A percentile compares a stretch with the other conserved stretches of the same genome.
phyloP scores from a whole-genome alignment of 2,113 vertebrate species.

The Hipposideros armiger region DNA sequence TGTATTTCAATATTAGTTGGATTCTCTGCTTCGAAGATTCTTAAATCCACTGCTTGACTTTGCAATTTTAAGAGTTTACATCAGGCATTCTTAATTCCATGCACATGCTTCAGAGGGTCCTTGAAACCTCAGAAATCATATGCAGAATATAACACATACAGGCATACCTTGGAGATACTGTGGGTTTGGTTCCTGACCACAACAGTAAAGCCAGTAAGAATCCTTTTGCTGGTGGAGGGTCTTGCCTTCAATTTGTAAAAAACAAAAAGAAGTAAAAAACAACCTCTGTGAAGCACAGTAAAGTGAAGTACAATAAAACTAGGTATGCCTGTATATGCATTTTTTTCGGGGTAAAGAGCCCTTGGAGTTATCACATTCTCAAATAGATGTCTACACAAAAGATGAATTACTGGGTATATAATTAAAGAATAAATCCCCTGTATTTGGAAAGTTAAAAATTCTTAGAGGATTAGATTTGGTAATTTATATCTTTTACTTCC shows the following conservation, averaged over 20 bases:
- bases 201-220: neutral
- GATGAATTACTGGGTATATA: neutral
- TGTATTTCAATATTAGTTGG: constrained; percentile 25
- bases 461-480: constrained; percentile 27
- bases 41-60: neutral
- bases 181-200: neutral
- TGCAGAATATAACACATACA: neutral
- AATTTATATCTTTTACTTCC: neutral
- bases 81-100: neutral
- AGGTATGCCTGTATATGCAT: neutral
- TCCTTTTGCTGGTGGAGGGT: neutral
- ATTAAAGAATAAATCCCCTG: constrained; percentile 20
- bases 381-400: constrained; percentile 14
- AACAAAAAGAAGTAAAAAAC: neutral
- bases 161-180: neutral
- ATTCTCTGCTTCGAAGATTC: constrained; percentile 28
- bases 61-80: constrained; percentile 36
- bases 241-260: neutral
- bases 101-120: neutral
- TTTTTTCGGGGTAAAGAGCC: constrained; percentile 15
- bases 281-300: neutral
- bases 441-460: constrained; percentile 56
- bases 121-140: constrained; percentile 42
- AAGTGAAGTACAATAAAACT: neutral
- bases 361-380: neutral